phyloP scores from a whole-genome alignment of 1,140 invertebrate species.

The Agrilus planipennis region DNA sequence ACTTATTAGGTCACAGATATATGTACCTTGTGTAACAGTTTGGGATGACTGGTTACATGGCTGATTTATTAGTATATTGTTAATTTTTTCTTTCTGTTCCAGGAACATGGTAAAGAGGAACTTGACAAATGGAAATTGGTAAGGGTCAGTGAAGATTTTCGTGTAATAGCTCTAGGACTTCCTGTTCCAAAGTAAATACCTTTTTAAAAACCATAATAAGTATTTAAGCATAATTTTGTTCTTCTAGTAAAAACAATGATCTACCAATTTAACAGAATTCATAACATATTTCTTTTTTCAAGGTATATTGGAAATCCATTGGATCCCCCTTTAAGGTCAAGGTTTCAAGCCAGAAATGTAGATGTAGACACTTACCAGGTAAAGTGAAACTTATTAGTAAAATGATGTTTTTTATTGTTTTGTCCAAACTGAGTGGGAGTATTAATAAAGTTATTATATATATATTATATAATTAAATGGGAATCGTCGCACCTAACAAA shows the following conservation, averaged over 20 bases:
- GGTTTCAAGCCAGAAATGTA: conserved; percentile 88
- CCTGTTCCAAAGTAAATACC: conserved; percentile 57
- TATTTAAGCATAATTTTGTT: not conserved
- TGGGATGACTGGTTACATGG: no score
- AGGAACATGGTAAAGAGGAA: conserved; percentile 68
- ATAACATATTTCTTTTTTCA: conserved; percentile 9
- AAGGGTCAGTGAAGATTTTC: conserved; percentile 80
- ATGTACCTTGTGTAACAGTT: no score
- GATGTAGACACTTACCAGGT: conserved; percentile 47
- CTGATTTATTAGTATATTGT: no score
- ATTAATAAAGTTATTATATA: no score
- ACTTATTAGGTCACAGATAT: no score
- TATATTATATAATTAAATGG: no score
- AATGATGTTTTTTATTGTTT: not conserved
- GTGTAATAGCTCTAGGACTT: conserved; percentile 81
- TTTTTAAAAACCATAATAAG: not conserved
- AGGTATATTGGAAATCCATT: conserved; percentile 82
- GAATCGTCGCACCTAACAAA: no score
- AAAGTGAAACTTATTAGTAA: no score
- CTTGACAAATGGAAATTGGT: conserved; percentile 79
- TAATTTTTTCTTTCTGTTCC: conserved; percentile 19
- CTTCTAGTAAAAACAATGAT: conserved; percentile 4
- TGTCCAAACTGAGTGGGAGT: not conserved
- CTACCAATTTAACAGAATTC: not conserved
- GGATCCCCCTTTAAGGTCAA: conserved; percentile 87